These are phyloP conservation scores for Nylanderia fulva DNA, from an alignment of 1,140 invertebrate genomes.

Conservation along the genomic window DNA sequence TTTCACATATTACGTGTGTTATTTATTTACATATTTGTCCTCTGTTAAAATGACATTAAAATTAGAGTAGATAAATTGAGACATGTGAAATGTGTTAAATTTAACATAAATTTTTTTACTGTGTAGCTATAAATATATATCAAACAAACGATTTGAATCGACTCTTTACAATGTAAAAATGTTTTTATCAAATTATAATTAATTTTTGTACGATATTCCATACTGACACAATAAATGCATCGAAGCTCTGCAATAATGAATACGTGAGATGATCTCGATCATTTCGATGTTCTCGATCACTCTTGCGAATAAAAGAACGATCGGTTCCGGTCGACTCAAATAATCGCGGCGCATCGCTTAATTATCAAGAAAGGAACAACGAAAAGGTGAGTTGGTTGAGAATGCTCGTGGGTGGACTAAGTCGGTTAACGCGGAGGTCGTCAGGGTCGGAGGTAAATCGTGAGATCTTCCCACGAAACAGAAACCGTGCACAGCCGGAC, in stretches of 20 bases:
- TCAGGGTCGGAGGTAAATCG: slow-evolving; percentile 81
- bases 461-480: slow-evolving; percentile 82
- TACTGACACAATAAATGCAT: not conserved
- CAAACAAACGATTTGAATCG: not conserved
- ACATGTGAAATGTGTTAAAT: no score
- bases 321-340: slow-evolving; percentile 6
- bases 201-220: not conserved
- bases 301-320: slow-evolving; percentile 9
- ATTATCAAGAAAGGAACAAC: slow-evolving; percentile 76
- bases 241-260: slow-evolving; percentile 1
- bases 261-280: slow-evolving; percentile 2
- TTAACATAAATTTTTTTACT: no score
- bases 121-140: not conserved
- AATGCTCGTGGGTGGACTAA: slow-evolving; percentile 65
- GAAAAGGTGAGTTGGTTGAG: slow-evolving; percentile 74
- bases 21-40: no score
- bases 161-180: not conserved
- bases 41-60: no score
- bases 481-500: slow-evolving; percentile 45
- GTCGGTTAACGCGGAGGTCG: slow-evolving; percentile 78
- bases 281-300: slow-evolving; percentile 1
- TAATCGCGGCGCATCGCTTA: slow-evolving; percentile 75
- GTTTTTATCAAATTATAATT: not conserved
- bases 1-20: no score
- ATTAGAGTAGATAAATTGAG: no score